Conservation (phyloP, 2,797 vertebrate genomes). For the Acestrorhynchus altus region DNA sequence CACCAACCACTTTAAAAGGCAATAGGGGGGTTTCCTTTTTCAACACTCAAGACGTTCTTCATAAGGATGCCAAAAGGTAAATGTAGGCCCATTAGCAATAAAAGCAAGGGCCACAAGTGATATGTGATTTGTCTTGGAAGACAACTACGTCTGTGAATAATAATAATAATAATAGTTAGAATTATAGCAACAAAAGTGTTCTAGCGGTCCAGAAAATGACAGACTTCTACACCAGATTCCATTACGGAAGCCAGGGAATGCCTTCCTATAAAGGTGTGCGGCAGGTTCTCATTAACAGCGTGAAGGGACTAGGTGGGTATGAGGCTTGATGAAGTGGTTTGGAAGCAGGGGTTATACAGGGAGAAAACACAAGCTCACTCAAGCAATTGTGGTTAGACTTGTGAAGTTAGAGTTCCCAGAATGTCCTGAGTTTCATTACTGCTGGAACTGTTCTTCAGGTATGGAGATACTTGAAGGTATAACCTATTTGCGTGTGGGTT, state of each 20-base stretch:
- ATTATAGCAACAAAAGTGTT: neutral
- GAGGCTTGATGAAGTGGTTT: neutral
- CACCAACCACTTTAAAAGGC: constrained; percentile 45
- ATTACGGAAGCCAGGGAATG: neutral
- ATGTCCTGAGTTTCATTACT: neutral
- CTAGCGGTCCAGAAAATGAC: neutral
- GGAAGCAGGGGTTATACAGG: neutral
- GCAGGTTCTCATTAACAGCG: neutral
- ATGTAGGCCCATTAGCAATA: constrained; percentile 19
- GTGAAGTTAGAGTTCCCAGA: no score
- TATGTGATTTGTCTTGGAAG: constrained; percentile 14
- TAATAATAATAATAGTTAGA: no score
- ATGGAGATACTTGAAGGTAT: neutral
- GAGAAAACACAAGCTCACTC: neutral
- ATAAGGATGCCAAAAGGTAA: constrained; percentile 32
- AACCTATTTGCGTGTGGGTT: no score
- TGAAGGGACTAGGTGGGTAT: neutral
- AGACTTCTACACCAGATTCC: neutral
- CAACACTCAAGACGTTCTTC: constrained; percentile 40
- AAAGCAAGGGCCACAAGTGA: constrained; percentile 3
- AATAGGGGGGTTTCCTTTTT: constrained; percentile 51
- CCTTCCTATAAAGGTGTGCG: neutral
- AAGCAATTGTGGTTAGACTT: neutral
- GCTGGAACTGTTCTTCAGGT: neutral
- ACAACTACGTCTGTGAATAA: neutral